phyloP scores from a whole-genome alignment of 2,797 vertebrate species.

The Artibeus lituratus region DNA sequence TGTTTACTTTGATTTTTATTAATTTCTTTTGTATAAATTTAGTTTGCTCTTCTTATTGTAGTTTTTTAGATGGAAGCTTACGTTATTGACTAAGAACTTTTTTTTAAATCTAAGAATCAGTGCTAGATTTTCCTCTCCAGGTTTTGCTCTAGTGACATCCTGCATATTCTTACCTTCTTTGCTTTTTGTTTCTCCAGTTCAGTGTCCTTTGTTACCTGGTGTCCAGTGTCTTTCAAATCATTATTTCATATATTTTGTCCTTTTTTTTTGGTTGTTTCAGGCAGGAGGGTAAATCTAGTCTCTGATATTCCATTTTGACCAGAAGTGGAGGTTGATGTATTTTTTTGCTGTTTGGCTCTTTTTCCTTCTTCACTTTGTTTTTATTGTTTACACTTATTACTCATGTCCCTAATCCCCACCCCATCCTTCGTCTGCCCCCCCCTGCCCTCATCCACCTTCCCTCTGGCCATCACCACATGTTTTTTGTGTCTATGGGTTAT shows the following conservation, averaged over 20 bases:
- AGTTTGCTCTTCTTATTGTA: neutral
- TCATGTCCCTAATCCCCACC: no score
- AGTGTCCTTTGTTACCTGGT: neutral
- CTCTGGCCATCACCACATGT: no score
- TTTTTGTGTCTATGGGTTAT: no score
- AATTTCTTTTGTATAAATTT: neutral
- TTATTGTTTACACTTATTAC: no score
- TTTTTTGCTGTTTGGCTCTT: neutral
- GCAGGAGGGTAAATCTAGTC: neutral
- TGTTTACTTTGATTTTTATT: neutral
- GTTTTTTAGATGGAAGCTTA: neutral
- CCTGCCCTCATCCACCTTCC: no score
- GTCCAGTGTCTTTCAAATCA: neutral
- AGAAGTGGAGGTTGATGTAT: neutral
- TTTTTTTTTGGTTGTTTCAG: neutral
- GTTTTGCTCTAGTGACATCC: neutral
- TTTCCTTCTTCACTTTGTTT: no score
- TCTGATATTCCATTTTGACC: neutral
- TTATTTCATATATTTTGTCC: neutral
- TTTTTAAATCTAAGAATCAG: neutral
- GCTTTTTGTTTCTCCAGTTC: neutral
- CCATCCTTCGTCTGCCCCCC: no score
- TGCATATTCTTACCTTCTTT: neutral
- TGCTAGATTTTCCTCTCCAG: neutral
- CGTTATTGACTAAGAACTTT: neutral